Conservation (phyloP, 92 coral and sea anemone species). For the Desmophyllum pertusum region DNA sequence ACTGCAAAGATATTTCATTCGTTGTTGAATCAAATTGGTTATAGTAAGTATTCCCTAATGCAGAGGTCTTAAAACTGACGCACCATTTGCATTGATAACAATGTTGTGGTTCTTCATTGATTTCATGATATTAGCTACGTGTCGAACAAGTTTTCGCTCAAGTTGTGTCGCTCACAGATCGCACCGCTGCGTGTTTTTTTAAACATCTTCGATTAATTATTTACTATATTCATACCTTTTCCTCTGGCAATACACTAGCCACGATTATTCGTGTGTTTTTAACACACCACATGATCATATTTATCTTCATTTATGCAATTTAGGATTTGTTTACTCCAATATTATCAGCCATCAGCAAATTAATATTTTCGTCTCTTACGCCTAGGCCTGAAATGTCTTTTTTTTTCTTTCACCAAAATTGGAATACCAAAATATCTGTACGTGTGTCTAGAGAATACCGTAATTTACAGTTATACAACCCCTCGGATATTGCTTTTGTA, state of each 20-base stretch:
- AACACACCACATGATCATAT: not conserved
- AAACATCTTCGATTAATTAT: not conserved
- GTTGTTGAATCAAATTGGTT: not conserved
- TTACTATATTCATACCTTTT: not conserved
- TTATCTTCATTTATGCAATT: not conserved
- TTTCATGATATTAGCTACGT: too few relatives aligned
- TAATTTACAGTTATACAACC: too few relatives aligned
- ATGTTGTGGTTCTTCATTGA: not conserved
- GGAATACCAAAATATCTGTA: too few relatives aligned
- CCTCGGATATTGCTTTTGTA: too few relatives aligned
- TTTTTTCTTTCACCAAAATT: too few relatives aligned
- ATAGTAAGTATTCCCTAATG: not conserved
- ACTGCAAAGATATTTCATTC: not conserved
- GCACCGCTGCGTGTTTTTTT: too few relatives aligned
- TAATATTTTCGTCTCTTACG: not conserved
- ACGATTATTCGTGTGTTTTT: not conserved
- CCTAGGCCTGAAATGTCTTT: too few relatives aligned
- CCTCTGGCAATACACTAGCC: not conserved
- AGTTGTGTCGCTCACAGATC: too few relatives aligned
- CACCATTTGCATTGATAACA: not conserved
- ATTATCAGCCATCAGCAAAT: not conserved
- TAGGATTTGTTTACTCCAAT: not conserved
- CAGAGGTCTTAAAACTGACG: not conserved
- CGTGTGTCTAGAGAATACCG: too few relatives aligned
- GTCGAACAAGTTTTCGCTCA: not conserved